Conservation (phyloP, 2,113 vertebrate species). For the Promerops cafer region DNA sequence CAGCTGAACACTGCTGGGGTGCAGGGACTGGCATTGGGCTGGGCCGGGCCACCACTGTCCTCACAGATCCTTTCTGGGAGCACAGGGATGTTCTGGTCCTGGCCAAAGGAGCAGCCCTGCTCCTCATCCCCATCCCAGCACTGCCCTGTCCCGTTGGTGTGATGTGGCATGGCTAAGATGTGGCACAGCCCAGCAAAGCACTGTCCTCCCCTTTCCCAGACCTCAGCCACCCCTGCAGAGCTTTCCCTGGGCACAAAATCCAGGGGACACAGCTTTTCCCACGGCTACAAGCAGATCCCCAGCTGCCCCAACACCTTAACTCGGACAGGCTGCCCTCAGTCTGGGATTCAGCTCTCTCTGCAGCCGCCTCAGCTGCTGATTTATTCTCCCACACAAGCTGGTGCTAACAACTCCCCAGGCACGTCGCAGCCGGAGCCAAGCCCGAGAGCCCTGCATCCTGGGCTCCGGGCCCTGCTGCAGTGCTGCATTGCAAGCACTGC, state of each 20-base stretch:
- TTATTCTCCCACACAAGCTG: background rate
- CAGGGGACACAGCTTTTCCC: background rate
- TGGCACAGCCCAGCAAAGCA: background rate
- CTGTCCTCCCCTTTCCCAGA: background rate
- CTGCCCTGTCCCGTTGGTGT: fast-evolving
- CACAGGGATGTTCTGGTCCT: background rate
- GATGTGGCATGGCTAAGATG: fast-evolving
- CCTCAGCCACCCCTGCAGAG: background rate
- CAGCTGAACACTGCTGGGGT: background rate
- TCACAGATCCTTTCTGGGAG: background rate
- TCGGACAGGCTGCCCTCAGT: background rate
- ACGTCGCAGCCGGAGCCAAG: constrained; percentile 22
- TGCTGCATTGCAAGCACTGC: constrained; percentile 51
- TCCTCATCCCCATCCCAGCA: background rate
- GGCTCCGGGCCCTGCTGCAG: constrained; percentile 56
- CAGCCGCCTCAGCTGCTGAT: background rate
- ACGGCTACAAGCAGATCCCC: fast-evolving
- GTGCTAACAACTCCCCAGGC: constrained; percentile 29
- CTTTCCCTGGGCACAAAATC: background rate
- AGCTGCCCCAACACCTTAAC: background rate
- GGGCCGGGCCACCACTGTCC: background rate
- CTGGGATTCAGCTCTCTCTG: background rate
- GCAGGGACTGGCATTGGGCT: fast-evolving
- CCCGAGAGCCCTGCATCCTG: constrained; percentile 32
- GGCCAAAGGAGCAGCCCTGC: background rate